A percentile compares a stretch with the other conserved stretches of the same genome.
Evolutionary conservation across 1,140 invertebrate genomes (phyloP).

Genomic region (Samia ricini): DNA sequence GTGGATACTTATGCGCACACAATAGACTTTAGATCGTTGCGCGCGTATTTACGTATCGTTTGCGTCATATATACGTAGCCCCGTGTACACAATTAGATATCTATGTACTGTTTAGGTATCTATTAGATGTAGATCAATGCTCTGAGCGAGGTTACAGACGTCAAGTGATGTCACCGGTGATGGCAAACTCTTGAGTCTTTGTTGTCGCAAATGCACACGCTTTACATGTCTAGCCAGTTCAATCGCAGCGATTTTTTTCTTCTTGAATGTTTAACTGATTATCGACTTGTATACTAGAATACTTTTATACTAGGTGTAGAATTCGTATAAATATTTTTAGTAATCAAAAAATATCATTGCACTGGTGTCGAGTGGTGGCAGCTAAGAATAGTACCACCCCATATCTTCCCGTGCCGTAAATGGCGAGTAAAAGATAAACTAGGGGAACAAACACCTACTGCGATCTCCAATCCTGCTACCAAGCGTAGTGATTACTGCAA

Average conservation of each 20-base stretch:
- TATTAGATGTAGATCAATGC: conserved; percentile 31
- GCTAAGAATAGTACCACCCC: too few relatives aligned
- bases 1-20: not conserved
- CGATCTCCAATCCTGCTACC: too few relatives aligned
- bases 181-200: conserved; percentile 4
- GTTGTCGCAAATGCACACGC: conserved; percentile 2
- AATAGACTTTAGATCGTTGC: conserved; percentile 8
- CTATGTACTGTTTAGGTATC: conserved; percentile 16
- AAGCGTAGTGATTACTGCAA: too few relatives aligned
- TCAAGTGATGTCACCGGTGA: conserved; percentile 22
- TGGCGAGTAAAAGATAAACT: too few relatives aligned
- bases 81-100: conserved; percentile 15
- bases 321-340: too few relatives aligned
- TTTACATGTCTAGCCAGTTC: not conserved
- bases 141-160: conserved; percentile 25
- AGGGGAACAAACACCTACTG: too few relatives aligned
- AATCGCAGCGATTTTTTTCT: too few relatives aligned
- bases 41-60: conserved; percentile 13
- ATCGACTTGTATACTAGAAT: not conserved
- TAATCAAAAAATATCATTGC: too few relatives aligned
- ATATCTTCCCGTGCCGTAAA: too few relatives aligned
- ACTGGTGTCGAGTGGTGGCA: too few relatives aligned
- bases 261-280: too few relatives aligned
- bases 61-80: conserved; percentile 20
- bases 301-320: too few relatives aligned